These are phyloP conservation scores for Oncorhynchus clarkii DNA, from an alignment of 2,113 vertebrate genomes.

Conservation along the genomic window DNA sequence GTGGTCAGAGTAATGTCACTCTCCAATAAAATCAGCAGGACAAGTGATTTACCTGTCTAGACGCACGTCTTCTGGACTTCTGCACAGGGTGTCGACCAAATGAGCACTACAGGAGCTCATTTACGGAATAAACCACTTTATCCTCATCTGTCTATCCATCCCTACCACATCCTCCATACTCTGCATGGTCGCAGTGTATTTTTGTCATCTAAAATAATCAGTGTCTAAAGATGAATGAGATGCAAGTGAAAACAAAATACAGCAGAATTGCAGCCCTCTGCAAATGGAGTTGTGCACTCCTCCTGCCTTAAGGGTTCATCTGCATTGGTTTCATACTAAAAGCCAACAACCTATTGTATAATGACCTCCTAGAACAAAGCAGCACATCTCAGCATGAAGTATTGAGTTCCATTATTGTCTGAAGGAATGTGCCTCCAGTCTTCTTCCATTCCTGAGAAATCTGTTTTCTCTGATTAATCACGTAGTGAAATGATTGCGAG, in stretches of 20 bases:
- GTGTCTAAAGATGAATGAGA: too few relatives aligned
- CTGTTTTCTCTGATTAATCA: slow-evolving; percentile 10
- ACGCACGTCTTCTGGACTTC: slow-evolving; percentile 48
- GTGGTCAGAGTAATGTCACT: slow-evolving; percentile 39
- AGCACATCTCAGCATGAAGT: too few relatives aligned
- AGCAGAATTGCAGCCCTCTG: too few relatives aligned
- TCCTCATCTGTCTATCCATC: neutral
- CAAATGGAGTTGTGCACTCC: too few relatives aligned
- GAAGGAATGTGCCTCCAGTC: neutral
- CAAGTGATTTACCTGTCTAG: slow-evolving; percentile 49
- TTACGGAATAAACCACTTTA: neutral
- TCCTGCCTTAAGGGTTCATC: too few relatives aligned
- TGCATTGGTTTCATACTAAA: too few relatives aligned
- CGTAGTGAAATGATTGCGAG: slow-evolving; percentile 7
- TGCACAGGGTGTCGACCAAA: neutral
- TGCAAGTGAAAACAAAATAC: too few relatives aligned
- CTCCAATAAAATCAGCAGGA: slow-evolving; percentile 26
- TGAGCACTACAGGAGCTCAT: neutral
- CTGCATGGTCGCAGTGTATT: too few relatives aligned
- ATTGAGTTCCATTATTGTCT: neutral
- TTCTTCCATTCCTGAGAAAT: slow-evolving; percentile 6
- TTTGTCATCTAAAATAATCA: too few relatives aligned
- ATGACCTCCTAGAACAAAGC: too few relatives aligned
- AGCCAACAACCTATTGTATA: too few relatives aligned
- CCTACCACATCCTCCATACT: neutral